Base-by-base conservation (phyloP, 1,140 invertebrate species). In the Glomeris maerens region DNA sequence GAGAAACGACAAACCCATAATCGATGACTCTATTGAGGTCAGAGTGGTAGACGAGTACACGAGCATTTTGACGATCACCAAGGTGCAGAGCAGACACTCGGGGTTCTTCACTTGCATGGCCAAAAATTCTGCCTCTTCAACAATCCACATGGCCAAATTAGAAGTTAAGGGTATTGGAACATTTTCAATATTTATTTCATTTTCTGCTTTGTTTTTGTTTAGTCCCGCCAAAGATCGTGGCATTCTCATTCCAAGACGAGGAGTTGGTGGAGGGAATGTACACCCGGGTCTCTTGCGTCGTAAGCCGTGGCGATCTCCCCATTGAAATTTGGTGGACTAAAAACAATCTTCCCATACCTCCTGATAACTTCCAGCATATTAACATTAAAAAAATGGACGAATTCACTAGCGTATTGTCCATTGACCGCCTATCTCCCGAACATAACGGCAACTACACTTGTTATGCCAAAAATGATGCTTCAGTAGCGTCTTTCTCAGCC, bases 251-350 rank as follows among this genome's bases (percentile, higher is more conserved):
- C 44, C 59, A 59, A 26, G 59, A 61, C 21, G 58, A 61, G 21
- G 45, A 56, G 3, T 63, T 69, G 31, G 60, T 64, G 31, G 64
- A 68, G 53, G 72, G 72, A 1, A 67, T 69, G 55, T 56, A 69
- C 31, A 63, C 69, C 2, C 65, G 66, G 7, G 84, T 95, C 55
- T 84, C 88, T 50, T 96, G 92, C 69, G 84, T 89, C 61, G 87
- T 95, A 56, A 79, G 90, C 62, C 87, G 91, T 49, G 69, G 69
- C 5, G 69, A 71, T 52, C 58, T 64, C 28, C 69, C 69, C 21
- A 58, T 71, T 13, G 56, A 58, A 27, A 61, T 71, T 22, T 50
- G 55, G 23, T 71, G 69, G 69, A 58, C 61, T 23, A 69, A 69
- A 50, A 65, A 71, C 53, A 63, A 62, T 21, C 20, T 56, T 20